phyloP scores from a whole-genome alignment of 1,140 invertebrate genomes.

The Aporrectodea caliginosa region DNA sequence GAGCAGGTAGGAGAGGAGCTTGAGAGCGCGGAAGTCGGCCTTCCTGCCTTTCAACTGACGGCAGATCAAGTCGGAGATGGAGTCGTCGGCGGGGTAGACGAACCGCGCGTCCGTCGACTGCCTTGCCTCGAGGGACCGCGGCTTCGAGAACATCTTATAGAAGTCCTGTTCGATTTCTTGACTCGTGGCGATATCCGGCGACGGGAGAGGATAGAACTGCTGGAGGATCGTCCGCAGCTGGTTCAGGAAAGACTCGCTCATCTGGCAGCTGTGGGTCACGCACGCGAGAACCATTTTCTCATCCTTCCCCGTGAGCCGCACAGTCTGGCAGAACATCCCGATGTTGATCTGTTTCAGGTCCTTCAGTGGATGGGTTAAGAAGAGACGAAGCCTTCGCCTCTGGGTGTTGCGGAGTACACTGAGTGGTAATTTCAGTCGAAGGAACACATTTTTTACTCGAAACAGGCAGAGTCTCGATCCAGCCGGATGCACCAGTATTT shows the following conservation, averaged over 20 bases:
- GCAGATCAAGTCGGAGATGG: constrained; percentile 46
- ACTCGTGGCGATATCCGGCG: constrained; percentile 38
- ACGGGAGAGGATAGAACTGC: constrained; percentile 39
- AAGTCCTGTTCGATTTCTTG: constrained; percentile 48
- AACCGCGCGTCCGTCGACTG: constrained; percentile 49
- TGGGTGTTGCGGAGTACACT: too few relatives aligned
- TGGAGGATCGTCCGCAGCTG: constrained; percentile 42
- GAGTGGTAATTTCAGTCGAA: too few relatives aligned
- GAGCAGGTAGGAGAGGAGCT: constrained; percentile 41
- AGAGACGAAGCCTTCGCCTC: neutral
- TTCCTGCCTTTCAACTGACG: constrained; percentile 27
- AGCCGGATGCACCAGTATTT: too few relatives aligned
- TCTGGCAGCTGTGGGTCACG: constrained; percentile 40
- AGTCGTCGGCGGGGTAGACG: constrained; percentile 50
- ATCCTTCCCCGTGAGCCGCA: constrained; percentile 44
- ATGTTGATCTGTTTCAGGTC: constrained; percentile 50
- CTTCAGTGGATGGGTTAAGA: constrained; percentile 22
- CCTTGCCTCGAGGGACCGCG: constrained; percentile 40
- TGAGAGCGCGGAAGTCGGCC: constrained; percentile 35
- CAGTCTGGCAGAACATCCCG: constrained; percentile 51
- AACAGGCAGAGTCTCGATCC: too few relatives aligned
- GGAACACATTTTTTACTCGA: too few relatives aligned
- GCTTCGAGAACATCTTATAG: constrained; percentile 43
- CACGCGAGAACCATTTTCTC: constrained; percentile 44
- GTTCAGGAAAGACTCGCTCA: constrained; percentile 43